Evolutionary conservation across 2,888 invertebrate species (phyloP), one percentile per base, ranked within the genome.

Genomic region (Machimus atricapillus): DNA sequence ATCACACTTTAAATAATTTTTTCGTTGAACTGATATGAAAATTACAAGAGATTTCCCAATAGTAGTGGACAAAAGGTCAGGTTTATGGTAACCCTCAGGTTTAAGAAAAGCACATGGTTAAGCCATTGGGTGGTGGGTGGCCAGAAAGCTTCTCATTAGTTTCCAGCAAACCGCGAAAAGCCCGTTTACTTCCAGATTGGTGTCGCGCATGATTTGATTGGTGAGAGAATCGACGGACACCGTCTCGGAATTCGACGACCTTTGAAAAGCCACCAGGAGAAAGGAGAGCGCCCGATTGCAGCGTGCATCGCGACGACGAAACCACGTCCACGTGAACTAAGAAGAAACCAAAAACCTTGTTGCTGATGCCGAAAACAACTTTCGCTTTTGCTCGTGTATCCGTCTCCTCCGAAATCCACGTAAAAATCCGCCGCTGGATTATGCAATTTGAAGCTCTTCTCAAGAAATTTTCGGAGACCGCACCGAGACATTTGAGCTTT

Each of bases 361-460:
- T 85, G 74, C 52, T 73, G 37, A 16, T 74, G 34, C 81, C 34
- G 43, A 85, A n/a, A 85, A 85, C 85, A 74, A 85, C 85, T 85
- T 85, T 85, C 85, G 46, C 58, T 85, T 85, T 85, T 74, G 14
- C 16, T 46, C 23, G 66, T 23, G 46, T 31, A 31, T 27, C 73
- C 40, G 40, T 40, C 40, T 74, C 85, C 40, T 37, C 66, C 37
- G 66, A 27, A 66, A 66, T 34, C 37, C 83, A 3, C 37, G 19
- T 16, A 37, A 2, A 9, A 9, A 76, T 34, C 76, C 27, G 31
- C 46, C 19, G 23, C 52, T 16, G 43, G 58, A 31, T 82, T 82
- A 82, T 58, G 66, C 82, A 66, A 58, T 66, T 66, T 12, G 16
- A 76, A 34, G n/a, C 0, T 23, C 40, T 14, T 19, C 76, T 76